Base-by-base conservation (phyloP, 2,113 vertebrate genomes). In the Stomatorhinus ivindoensis region DNA sequence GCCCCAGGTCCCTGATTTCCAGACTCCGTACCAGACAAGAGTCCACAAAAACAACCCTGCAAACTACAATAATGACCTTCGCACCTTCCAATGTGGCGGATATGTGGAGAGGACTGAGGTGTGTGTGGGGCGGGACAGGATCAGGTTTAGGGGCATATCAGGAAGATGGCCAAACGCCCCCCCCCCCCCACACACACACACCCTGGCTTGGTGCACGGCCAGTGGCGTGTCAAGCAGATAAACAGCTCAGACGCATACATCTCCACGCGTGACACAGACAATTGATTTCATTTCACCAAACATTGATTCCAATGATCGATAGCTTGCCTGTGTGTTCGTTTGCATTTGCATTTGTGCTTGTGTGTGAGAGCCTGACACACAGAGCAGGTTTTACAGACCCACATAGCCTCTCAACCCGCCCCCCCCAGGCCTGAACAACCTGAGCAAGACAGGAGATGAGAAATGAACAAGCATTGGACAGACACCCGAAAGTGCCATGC, bases 131-230 rank as follows among this genome's bases (percentile, higher is more conserved):
- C n/a, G 76, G 76, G 92, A 94, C 93, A 94, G 93, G 93, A 94
- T 94, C 94, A 95, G 94, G 93, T 95, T 95, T 95, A 95, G 94
- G 95, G 93, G 94, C 94, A 95, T 95, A 95, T 95, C 94, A 94
- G 95, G 93, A 95, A 94, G 94, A 95, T 95, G 94, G 93, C 93
- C 91, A 93, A 94, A 94, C 92, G 93, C 91, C 80, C 55, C 1
- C 50, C 1, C 50, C 76, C 85, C n/a, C n/a, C n/a, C n/a, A n/a
- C n/a, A n/a, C n/a, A n/a, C 89, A 89, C 86, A 73, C 69, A 76
- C 87, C 89, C 90, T 84, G 42, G 19, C 65, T 91, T 73, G 89
- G 91, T 88, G 90, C 90, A 51, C 7, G n/a, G 65, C 87, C 31
- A 42, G 35, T 48, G 39, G 47, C 84, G 55, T n/a, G 51, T 11